A percentile compares a stretch with the other conserved stretches of the same genome.
These are phyloP conservation scores for Dasysyrphus tricinctus DNA, from an alignment of 2,888 invertebrate genomes.

Conservation along the genomic window DNA sequence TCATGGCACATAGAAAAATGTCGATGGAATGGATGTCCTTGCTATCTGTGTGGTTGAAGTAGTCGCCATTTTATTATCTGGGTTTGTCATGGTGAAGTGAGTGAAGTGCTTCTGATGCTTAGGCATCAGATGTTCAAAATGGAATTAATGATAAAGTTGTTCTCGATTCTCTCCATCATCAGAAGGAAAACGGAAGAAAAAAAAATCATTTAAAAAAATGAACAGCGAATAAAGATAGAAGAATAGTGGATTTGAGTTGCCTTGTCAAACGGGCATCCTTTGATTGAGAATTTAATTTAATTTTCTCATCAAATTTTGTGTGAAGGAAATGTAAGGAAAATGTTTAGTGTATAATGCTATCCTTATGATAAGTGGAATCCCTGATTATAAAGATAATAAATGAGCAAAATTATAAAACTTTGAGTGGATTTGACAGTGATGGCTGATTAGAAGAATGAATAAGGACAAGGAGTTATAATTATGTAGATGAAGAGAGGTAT, in stretches of 20 bases:
- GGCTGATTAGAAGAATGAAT: neutral
- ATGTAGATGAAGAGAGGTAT: no score
- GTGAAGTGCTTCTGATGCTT: slow-evolving; percentile 22
- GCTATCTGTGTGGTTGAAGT: slow-evolving; percentile 25
- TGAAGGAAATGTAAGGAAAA: neutral
- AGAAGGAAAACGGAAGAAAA: neutral
- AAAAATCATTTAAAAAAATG: slow-evolving; percentile 7
- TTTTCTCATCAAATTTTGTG: slow-evolving; percentile 31
- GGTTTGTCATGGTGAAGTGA: slow-evolving; percentile 31
- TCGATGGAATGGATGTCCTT: neutral
- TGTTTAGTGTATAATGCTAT: slow-evolving; percentile 14
- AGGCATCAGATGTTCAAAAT: slow-evolving; percentile 65
- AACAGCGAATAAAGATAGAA: slow-evolving; percentile 6
- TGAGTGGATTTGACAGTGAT: slow-evolving; percentile 20
- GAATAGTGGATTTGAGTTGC: slow-evolving; percentile 38
- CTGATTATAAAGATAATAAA: slow-evolving; percentile 40
- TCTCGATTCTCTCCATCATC: slow-evolving; percentile 35
- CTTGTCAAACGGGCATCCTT: slow-evolving; percentile 20
- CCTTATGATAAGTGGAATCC: slow-evolving; percentile 24
- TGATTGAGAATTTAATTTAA: slow-evolving; percentile 56
- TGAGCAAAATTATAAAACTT: slow-evolving; percentile 12
- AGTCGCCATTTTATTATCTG: slow-evolving; percentile 30
- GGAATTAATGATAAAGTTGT: slow-evolving; percentile 60
- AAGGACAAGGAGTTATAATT: no score
- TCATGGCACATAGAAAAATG: slow-evolving; percentile 42